Conservation (phyloP, 2,113 vertebrate species). For the Scopus umbretta region DNA sequence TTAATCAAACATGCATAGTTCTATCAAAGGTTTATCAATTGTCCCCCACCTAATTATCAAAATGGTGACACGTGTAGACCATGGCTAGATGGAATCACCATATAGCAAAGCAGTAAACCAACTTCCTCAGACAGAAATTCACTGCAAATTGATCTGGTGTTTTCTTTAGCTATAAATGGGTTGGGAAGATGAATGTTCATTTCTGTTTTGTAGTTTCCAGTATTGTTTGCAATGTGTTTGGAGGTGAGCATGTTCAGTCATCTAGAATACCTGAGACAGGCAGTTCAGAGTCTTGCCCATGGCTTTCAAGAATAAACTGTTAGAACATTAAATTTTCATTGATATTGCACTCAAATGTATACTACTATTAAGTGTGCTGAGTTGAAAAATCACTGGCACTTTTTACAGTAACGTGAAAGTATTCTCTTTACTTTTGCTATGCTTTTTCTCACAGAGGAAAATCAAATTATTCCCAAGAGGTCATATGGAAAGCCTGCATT, state of each 20-base stretch:
- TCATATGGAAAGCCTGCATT: not conserved
- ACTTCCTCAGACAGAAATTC: not conserved
- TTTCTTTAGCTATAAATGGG: not conserved
- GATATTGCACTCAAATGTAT: not conserved
- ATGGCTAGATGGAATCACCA: not conserved
- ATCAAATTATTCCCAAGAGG: not conserved
- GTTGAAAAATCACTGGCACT: not conserved
- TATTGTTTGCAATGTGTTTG: not conserved
- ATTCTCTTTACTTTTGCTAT: not conserved
- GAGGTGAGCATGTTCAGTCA: not conserved
- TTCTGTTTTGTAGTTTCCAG: not conserved
- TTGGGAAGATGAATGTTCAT: not conserved
- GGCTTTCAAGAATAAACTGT: not conserved
- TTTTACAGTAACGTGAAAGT: not conserved
- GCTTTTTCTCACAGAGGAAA: not conserved
- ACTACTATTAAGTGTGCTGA: not conserved
- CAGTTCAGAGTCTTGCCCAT: not conserved
- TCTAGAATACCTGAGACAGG: not conserved
- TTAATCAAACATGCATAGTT: not conserved
- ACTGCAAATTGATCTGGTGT: not conserved
- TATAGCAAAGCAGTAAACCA: not conserved
- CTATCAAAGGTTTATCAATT: not conserved
- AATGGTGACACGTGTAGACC: not conserved
- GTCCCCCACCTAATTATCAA: not conserved
- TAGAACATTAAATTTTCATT: not conserved